Evolutionary conservation across 2,113 vertebrate genomes (phyloP).

Genomic region (Thamnaconus septentrionalis): DNA sequence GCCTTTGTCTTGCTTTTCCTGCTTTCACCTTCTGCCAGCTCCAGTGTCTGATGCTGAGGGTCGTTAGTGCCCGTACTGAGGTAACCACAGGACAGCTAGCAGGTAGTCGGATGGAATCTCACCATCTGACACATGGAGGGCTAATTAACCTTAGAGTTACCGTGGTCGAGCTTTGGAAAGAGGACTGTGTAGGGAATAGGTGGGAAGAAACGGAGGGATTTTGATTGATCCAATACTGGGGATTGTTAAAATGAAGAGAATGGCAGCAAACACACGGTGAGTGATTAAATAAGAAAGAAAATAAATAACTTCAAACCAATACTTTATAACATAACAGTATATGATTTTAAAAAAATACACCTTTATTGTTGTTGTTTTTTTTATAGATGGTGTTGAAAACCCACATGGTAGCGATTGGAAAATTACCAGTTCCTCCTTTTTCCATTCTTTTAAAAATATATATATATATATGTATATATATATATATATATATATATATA

Average conservation of each 20-base stretch:
- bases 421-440: too few species aligned
- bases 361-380: too few species aligned
- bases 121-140: constrained; percentile 49
- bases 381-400: too few species aligned
- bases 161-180: constrained; percentile 12
- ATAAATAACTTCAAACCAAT: not conserved
- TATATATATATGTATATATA: too few species aligned
- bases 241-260: not conserved
- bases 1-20: not conserved
- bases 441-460: too few species aligned
- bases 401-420: too few species aligned
- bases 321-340: not conserved
- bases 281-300: not conserved
- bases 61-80: constrained; percentile 45
- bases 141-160: constrained; percentile 60
- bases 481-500: too few species aligned
- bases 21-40: constrained; percentile 1
- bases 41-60: constrained; percentile 1
- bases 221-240: constrained; percentile 6
- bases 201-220: not conserved
- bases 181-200: constrained; percentile 4
- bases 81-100: constrained; percentile 39
- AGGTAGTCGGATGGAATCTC: constrained; percentile 31
- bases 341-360: too few species aligned
- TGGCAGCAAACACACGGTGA: too few species aligned